Percentiles rank a stretch among this genome's conserved stretches.
Conservation (phyloP, 2,888 invertebrate genomes). For the Dasysyrphus tricinctus region DNA sequence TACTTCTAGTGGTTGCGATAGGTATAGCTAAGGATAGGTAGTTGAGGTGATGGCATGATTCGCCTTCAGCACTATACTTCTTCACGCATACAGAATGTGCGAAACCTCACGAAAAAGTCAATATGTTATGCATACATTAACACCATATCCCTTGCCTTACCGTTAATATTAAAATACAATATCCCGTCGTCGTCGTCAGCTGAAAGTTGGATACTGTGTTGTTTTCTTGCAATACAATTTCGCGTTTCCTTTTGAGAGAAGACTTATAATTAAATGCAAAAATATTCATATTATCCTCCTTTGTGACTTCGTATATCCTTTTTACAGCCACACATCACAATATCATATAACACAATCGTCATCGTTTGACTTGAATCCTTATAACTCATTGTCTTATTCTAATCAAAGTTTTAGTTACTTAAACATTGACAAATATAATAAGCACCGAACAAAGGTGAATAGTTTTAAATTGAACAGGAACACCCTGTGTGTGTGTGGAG, state of each 20-base stretch:
- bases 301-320: background rate
- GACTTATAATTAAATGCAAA: background rate
- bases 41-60: background rate
- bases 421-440: slow-evolving; percentile 13
- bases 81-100: background rate
- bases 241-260: too few species aligned
- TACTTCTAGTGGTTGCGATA: background rate
- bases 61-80: background rate
- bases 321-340: slow-evolving; percentile 26
- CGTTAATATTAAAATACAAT: slow-evolving; percentile 16
- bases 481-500: slow-evolving; percentile 17
- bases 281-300: slow-evolving; percentile 21
- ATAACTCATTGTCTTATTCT: background rate
- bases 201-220: too few species aligned
- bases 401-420: background rate
- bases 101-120: slow-evolving; percentile 10
- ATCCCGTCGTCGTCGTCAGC: slow-evolving; percentile 9
- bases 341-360: background rate
- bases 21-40: background rate
- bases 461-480: slow-evolving; percentile 10
- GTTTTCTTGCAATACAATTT: too few species aligned
- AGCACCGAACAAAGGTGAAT: background rate
- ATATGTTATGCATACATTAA: slow-evolving; percentile 34
- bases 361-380: slow-evolving; percentile 4
- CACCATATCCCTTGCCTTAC: background rate